Evolutionary conservation across 1,140 invertebrate species (phyloP).

Genomic region (Zaprionus taronus): DNA sequence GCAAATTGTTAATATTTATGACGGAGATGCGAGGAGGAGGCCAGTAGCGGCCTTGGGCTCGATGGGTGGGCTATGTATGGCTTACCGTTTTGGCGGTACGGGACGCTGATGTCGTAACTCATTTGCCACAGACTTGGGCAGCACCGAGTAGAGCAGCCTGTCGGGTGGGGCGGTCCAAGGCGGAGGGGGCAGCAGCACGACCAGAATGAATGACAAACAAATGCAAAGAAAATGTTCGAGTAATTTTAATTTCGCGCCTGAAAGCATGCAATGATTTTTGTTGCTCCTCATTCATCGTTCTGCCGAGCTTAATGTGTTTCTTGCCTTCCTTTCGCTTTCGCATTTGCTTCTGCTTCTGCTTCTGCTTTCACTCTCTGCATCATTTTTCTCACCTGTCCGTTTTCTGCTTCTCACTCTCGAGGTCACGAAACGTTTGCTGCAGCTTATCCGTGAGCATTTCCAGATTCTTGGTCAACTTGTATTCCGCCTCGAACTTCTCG

Average conservation of each 20-base stretch:
- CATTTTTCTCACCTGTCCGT: slow-evolving; percentile 92
- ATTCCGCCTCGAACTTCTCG: slow-evolving; percentile 99
- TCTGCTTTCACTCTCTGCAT: slow-evolving; percentile 9
- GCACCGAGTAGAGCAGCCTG: slow-evolving; percentile 96
- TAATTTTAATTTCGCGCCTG: slow-evolving; percentile 81
- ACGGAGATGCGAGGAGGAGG: neutral
- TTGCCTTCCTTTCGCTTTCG: slow-evolving; percentile 36
- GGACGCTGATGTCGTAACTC: slow-evolving; percentile 95
- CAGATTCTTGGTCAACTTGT: slow-evolving; percentile 97
- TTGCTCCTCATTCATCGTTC: slow-evolving; percentile 4
- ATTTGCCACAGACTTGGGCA: slow-evolving; percentile 96
- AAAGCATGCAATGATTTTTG: slow-evolving; percentile 62
- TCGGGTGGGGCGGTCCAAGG: neutral
- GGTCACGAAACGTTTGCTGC: slow-evolving; percentile 96
- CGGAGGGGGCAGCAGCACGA: slow-evolving; percentile 9
- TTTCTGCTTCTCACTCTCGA: slow-evolving; percentile 98
- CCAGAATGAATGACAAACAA: slow-evolving; percentile 27
- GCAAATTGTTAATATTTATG: slow-evolving; percentile 51
- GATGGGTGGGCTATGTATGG: slow-evolving; percentile 32
- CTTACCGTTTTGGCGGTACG: slow-evolving; percentile 90
- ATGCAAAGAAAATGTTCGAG: slow-evolving; percentile 64
- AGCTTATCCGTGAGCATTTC: slow-evolving; percentile 98
- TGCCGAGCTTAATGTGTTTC: slow-evolving; percentile 56
- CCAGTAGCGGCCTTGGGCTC: neutral
- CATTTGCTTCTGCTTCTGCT: neutral